Percentiles rank a stretch among this genome's conserved stretches.
Evolutionary conservation across 2,797 vertebrate genomes (phyloP).

Genomic region (Pseudochaenichthys georgianus): DNA sequence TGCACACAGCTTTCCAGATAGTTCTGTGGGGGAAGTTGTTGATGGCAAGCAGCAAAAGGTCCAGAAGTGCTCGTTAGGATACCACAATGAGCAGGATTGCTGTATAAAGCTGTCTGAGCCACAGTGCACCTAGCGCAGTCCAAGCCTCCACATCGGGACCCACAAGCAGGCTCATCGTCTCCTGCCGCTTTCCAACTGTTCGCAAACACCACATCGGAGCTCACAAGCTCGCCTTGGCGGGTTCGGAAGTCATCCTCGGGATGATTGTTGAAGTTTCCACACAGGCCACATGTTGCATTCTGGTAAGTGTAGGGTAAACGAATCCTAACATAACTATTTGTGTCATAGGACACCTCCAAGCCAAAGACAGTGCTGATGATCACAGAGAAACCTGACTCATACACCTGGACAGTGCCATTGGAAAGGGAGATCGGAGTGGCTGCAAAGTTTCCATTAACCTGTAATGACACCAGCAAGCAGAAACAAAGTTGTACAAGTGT

Average conservation of each 20-base stretch:
- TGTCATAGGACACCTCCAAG: constrained; percentile 76
- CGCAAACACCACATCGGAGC: constrained; percentile 70
- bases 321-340: constrained; percentile 60
- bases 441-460: constrained; percentile 74
- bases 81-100: constrained; percentile 59
- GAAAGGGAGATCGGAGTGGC: constrained; percentile 67
- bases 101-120: constrained; percentile 45
- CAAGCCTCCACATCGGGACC: constrained; percentile 40
- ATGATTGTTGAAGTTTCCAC: constrained; percentile 74
- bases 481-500: background rate
- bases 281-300: constrained; percentile 78
- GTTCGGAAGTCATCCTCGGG: constrained; percentile 76
- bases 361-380: constrained; percentile 74
- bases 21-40: constrained; percentile 23
- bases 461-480: constrained; percentile 21
- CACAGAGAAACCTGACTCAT: constrained; percentile 73
- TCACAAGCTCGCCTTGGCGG: constrained; percentile 37
- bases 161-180: constrained; percentile 57
- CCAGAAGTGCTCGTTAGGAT: constrained; percentile 66
- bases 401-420: constrained; percentile 66
- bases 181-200: constrained; percentile 69
- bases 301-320: constrained; percentile 66
- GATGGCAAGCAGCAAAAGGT: constrained; percentile 74
- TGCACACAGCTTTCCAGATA: constrained; percentile 74
- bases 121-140: constrained; percentile 48